phyloP scores from a whole-genome alignment of 2,888 invertebrate genomes.

The Drosophila pseudotakahashii region DNA sequence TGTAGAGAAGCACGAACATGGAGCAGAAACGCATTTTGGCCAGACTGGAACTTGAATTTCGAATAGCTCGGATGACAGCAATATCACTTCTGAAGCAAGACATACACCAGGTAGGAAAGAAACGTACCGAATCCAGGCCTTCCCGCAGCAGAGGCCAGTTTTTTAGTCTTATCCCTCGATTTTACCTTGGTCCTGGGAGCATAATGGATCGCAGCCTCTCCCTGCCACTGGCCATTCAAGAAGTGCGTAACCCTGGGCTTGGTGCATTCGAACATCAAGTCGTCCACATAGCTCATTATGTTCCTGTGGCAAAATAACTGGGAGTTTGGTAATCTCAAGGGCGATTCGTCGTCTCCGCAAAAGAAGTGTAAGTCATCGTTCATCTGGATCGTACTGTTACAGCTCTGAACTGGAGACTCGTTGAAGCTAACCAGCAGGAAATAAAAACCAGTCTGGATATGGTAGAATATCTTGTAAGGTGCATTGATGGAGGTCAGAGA shows the following conservation, averaged over 20 bases:
- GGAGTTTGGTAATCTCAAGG: neutral
- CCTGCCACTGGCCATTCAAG: neutral
- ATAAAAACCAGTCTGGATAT: neutral
- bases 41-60: conserved; percentile 1
- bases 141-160: neutral
- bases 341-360: neutral
- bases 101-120: neutral
- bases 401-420: conserved; percentile 3
- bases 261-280: neutral
- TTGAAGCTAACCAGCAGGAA: conserved; percentile 6
- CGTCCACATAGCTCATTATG: neutral
- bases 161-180: too few relatives aligned
- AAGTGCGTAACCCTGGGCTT: neutral
- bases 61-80: conserved; percentile 1
- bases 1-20: conserved; percentile 56
- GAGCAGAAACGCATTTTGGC: conserved; percentile 52
- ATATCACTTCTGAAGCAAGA: neutral
- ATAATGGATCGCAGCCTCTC: neutral
- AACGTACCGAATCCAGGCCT: neutral
- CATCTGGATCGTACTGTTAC: conserved; percentile 4
- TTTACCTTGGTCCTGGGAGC: neutral
- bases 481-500: neutral
- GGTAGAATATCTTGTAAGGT: neutral
- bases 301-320: neutral
- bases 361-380: neutral